Evolutionary conservation across 2,113 vertebrate genomes (phyloP).

Genomic region (Gallinago paraguaiae): DNA sequence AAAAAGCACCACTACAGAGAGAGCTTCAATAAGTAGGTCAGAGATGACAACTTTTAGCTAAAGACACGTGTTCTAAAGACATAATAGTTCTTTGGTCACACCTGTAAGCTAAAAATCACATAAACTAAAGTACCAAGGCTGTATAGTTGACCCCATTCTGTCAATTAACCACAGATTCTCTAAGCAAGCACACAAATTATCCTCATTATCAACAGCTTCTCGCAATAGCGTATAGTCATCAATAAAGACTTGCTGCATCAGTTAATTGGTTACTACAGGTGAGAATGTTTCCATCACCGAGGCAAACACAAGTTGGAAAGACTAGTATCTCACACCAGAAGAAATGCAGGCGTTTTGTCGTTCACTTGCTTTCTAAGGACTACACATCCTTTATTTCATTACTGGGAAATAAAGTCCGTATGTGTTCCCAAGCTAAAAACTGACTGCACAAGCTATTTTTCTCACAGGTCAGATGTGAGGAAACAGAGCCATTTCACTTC

Average conservation of each 20-base stretch:
- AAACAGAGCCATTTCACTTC: constrained; percentile 60
- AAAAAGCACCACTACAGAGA: not conserved
- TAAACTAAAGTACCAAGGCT: not conserved
- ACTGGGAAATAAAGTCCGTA: constrained; percentile 9
- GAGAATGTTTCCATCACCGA: not conserved
- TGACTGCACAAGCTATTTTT: constrained; percentile 32
- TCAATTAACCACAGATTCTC: not conserved
- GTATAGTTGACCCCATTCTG: not conserved
- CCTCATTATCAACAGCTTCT: not conserved
- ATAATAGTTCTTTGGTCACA: not conserved
- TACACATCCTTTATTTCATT: not conserved
- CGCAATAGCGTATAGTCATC: not conserved
- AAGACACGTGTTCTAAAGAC: not conserved
- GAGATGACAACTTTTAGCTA: not conserved
- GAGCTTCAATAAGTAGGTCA: not conserved
- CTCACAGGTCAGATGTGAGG: constrained; percentile 57
- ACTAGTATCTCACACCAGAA: not conserved
- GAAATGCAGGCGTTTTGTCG: not conserved
- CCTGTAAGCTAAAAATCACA: not conserved
- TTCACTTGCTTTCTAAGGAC: constrained; percentile 26
- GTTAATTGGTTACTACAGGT: not conserved
- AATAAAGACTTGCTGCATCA: not conserved
- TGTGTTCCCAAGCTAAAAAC: constrained; percentile 53
- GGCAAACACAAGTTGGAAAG: not conserved
- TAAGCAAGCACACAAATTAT: not conserved